Evolutionary conservation across 53 echinoderm and acorn worm genomes (phyloP), one percentile per base, ranked within the genome.

Genomic region (Paracentrotus lividus): DNA sequence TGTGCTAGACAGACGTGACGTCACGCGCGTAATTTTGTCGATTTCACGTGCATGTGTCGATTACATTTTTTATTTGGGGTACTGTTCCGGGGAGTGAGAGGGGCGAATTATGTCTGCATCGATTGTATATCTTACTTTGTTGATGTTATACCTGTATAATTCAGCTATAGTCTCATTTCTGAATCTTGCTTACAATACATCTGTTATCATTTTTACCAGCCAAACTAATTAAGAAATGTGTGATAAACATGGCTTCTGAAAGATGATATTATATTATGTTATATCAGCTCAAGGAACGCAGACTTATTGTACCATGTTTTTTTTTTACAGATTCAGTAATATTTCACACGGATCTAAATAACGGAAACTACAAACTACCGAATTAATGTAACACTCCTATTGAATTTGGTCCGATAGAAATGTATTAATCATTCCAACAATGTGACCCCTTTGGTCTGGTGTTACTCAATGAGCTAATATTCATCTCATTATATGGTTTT

Each of bases 1-100:
- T 38, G 72, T 72, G 72, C 72, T 20, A 72, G 72, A 72, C 72
- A 72, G 72, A 72, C 72, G 40, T 7, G 5, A 72, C 72, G 72
- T 72, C 72, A 72, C 72, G 20, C 40, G 72, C 36, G 31, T 33
- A 15, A 72, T 72, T 31, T 31, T 72, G 72, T 72, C 40, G 72
- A 72, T 38, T 72, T 8, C 72, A n/a, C n/a, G 15, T 72, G 32
- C 72, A 72, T 72, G 31, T 60, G 36, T 68, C 68, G 36, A 36
- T 68, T 60, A 60, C 60, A 60, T n/a, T n/a, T 6, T 64, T 64
- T 2, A 31, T 29, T 57, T 57, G 57, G 57, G 57, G 57, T 57
- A 13, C 57, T 4, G 64, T 8, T 4, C 6, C 1, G 26, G 38
- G 33, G 15, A 69, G 69, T 34, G 61, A 20, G 4, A 36, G 34